Conservation (phyloP, 2,113 vertebrate species). For the Oplegnathus fasciatus region DNA sequence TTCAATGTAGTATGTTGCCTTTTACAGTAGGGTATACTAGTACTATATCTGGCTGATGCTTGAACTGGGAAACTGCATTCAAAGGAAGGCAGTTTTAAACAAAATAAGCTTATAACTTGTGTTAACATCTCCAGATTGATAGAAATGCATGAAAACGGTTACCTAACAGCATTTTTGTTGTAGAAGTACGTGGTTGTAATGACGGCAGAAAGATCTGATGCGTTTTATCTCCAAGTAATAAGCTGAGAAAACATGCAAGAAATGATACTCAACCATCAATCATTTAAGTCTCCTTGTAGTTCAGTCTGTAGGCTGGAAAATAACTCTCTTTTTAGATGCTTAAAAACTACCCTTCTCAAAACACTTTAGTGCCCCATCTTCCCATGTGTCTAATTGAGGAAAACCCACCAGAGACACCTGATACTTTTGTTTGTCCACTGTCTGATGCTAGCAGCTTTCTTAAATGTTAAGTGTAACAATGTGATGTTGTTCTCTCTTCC, state of each 20-base stretch:
- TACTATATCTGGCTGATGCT: neutral
- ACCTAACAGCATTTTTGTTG: neutral
- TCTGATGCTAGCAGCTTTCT: slow-evolving; percentile 39
- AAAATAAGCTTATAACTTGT: neutral
- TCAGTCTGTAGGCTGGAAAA: slow-evolving; percentile 9
- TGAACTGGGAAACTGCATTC: neutral
- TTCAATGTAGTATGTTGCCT: neutral
- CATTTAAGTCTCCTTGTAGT: slow-evolving; percentile 1
- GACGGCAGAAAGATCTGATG: neutral
- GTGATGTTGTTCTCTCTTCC: slow-evolving; percentile 75
- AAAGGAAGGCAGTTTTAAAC: neutral
- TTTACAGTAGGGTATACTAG: neutral
- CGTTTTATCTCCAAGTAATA: slow-evolving; percentile 8
- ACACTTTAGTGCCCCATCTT: slow-evolving; percentile 34
- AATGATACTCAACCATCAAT: slow-evolving; percentile 8
- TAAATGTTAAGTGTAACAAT: slow-evolving; percentile 35
- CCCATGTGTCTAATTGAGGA: slow-evolving; percentile 36
- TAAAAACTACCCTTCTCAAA: slow-evolving; percentile 28
- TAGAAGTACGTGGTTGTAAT: neutral
- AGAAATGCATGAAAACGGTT: neutral
- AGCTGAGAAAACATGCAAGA: neutral
- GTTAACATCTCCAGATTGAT: neutral
- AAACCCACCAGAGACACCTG: slow-evolving; percentile 40
- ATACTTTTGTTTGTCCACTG: slow-evolving; percentile 34
- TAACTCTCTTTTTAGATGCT: slow-evolving; percentile 16